Conservation (phyloP, 1,140 invertebrate genomes). For the Belonocnema kinseyi region DNA sequence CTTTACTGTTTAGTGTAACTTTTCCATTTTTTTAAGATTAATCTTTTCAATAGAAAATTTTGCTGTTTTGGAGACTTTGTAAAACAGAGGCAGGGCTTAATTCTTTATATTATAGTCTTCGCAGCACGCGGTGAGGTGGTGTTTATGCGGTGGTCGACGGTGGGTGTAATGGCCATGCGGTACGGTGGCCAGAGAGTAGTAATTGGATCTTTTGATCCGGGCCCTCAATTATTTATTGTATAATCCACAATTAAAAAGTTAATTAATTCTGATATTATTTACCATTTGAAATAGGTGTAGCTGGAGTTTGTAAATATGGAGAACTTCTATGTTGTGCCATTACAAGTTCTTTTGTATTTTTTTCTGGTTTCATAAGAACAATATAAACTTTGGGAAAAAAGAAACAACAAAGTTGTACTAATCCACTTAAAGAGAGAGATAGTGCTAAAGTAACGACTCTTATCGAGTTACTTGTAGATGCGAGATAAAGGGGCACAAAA, state of each 20-base stretch:
- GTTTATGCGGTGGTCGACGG: too few species aligned
- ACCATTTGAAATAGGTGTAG: constrained; percentile 55
- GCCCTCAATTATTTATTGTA: not conserved
- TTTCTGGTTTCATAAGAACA: constrained; percentile 81
- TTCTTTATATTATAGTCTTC: too few species aligned
- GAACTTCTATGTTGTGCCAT: constrained; percentile 72
- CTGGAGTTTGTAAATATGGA: constrained; percentile 55
- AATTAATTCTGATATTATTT: constrained; percentile 35
- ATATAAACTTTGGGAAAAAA: constrained; percentile 82
- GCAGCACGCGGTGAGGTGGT: too few species aligned
- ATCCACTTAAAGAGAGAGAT: constrained; percentile 76
- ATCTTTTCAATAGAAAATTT: too few species aligned
- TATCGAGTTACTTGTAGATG: constrained; percentile 75
- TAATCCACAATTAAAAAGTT: constrained; percentile 30
- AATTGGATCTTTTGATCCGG: too few species aligned
- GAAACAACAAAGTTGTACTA: constrained; percentile 77
- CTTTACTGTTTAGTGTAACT: too few species aligned
- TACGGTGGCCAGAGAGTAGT: too few species aligned
- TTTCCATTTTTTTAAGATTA: too few species aligned
- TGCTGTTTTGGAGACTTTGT: too few species aligned
- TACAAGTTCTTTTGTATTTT: constrained; percentile 81
- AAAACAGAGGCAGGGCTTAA: too few species aligned
- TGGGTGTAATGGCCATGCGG: too few species aligned
- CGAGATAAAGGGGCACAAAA: constrained; percentile 81
- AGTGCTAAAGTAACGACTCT: constrained; percentile 77